These are phyloP conservation scores for Aradus depressus DNA, from an alignment of 2,888 invertebrate genomes.

Conservation along the genomic window DNA sequence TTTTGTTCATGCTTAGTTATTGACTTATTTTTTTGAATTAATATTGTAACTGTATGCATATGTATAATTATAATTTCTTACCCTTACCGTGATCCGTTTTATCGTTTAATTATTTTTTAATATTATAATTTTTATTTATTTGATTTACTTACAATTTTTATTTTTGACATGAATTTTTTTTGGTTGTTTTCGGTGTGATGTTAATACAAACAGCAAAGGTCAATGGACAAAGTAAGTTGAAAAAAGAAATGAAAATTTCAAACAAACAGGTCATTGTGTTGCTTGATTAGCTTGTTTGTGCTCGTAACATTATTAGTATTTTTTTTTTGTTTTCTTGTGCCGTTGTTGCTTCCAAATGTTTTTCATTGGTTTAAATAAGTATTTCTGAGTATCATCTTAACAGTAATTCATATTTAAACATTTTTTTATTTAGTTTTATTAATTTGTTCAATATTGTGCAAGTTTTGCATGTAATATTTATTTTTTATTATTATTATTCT, in stretches of 20 bases:
- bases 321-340: slow-evolving; percentile 23
- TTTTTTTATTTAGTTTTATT: neutral
- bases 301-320: slow-evolving; percentile 13
- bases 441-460: neutral
- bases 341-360: too few relatives aligned
- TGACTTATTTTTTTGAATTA: slow-evolving; percentile 6
- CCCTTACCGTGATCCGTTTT: neutral
- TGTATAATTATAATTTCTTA: neutral
- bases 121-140: slow-evolving; percentile 2
- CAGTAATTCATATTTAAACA: neutral
- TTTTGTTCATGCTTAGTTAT: too few relatives aligned
- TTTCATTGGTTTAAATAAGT: too few relatives aligned
- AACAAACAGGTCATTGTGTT: slow-evolving; percentile 14
- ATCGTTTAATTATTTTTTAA: slow-evolving; percentile 8
- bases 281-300: slow-evolving; percentile 18
- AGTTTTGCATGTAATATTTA: slow-evolving; percentile 1
- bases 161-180: slow-evolving; percentile 34
- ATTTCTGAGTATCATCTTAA: too few relatives aligned
- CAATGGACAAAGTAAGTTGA: slow-evolving; percentile 91
- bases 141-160: slow-evolving; percentile 28
- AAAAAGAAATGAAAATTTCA: slow-evolving; percentile 9
- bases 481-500: slow-evolving; percentile 1
- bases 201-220: slow-evolving; percentile 59
- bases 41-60: slow-evolving; percentile 3
- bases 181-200: slow-evolving; percentile 39